These are phyloP conservation scores for Tylochromis polylepis DNA, from an alignment of 2,113 vertebrate genomes.

Conservation along the genomic window DNA sequence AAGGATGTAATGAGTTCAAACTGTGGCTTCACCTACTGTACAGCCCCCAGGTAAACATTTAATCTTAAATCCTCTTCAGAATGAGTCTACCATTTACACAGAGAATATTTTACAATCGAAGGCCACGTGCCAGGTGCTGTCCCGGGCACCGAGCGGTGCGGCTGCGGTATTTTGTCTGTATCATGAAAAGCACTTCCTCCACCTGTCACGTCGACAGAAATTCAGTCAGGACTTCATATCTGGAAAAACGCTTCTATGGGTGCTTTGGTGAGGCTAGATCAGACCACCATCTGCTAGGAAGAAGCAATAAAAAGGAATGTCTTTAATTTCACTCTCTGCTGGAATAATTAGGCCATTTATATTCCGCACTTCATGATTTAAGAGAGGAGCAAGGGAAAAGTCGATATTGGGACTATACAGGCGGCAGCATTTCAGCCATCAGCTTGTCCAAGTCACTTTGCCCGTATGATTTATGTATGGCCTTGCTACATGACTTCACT, in stretches of 20 bases:
- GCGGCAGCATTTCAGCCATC: conserved; percentile 65
- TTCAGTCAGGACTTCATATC: neutral
- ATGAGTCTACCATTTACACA: neutral
- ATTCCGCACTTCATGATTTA: conserved; percentile 71
- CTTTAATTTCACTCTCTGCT: conserved; percentile 65
- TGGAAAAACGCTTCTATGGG: neutral
- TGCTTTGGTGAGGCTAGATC: conserved; percentile 25
- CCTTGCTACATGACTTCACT: conserved; percentile 62
- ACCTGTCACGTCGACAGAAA: conserved; percentile 7
- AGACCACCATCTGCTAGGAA: conserved; percentile 48
- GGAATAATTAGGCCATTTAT: conserved; percentile 74
- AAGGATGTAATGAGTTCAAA: neutral
- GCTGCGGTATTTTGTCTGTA: neutral
- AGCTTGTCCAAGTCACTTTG: conserved; percentile 73
- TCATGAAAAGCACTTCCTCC: conserved; percentile 27
- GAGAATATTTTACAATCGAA: conserved; percentile 10
- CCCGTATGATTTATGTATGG: conserved; percentile 68
- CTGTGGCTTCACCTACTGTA: neutral
- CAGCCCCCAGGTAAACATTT: neutral
- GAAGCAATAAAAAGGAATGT: conserved; percentile 47
- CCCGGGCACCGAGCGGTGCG: neutral
- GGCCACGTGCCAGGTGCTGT: neutral
- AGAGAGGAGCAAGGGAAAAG: conserved; percentile 45
- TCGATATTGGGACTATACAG: conserved; percentile 67
- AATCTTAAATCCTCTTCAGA: neutral